Conservation (phyloP, 2,888 invertebrate genomes). For the Steinernema scapterisci region DNA sequence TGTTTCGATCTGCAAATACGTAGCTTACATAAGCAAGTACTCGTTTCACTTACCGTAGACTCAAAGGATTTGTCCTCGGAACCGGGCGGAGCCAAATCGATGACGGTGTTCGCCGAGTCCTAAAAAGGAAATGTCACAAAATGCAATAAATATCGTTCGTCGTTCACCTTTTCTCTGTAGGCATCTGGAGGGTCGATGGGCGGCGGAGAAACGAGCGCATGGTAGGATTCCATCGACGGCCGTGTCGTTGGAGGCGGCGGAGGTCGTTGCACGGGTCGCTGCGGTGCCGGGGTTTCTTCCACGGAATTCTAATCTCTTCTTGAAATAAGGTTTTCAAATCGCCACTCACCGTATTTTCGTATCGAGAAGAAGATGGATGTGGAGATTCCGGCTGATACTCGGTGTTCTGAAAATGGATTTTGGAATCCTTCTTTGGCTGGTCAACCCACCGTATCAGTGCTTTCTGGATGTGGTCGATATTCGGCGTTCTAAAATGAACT, state of each 20-base stretch:
- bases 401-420: too few relatives aligned
- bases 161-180: background rate
- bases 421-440: too few relatives aligned
- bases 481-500: too few relatives aligned
- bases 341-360: too few relatives aligned
- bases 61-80: background rate
- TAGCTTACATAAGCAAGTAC: too few relatives aligned
- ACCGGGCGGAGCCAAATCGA: background rate
- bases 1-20: background rate
- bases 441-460: background rate
- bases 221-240: background rate
- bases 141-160: background rate
- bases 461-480: background rate
- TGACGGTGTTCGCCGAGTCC: background rate
- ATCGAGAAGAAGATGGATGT: too few relatives aligned
- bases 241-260: background rate
- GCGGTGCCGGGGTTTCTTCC: too few relatives aligned
- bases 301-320: too few relatives aligned
- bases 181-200: constrained; percentile 10
- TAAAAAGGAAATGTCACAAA: background rate
- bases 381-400: too few relatives aligned
- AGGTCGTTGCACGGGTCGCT: background rate
- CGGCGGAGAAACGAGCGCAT: background rate
- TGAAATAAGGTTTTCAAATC: too few relatives aligned
- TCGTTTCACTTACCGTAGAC: background rate